phyloP scores from a whole-genome alignment of 2,888 invertebrate species.

The Timema podura region DNA sequence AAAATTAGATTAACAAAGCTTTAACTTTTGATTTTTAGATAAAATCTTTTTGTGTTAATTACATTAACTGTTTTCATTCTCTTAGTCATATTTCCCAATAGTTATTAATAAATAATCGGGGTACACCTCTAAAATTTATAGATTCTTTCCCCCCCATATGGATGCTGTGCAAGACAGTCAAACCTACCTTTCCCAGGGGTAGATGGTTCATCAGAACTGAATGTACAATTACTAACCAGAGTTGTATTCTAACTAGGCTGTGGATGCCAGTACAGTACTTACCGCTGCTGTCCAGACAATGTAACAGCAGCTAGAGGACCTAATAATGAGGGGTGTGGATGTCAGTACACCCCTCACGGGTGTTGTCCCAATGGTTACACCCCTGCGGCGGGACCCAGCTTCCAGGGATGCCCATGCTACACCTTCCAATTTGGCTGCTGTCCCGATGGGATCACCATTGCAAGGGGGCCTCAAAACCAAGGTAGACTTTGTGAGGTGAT shows the following conservation, averaged over 20 bases:
- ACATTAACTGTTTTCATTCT: too few species aligned
- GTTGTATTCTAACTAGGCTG: conserved; percentile 53
- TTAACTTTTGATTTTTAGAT: too few species aligned
- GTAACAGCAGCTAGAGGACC: conserved; percentile 73
- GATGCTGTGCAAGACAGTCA: too few species aligned
- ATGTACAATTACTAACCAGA: too few species aligned
- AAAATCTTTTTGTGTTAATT: too few species aligned
- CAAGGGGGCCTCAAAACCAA: conserved; percentile 67
- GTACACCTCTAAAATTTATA: too few species aligned
- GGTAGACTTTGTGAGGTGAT: neutral
- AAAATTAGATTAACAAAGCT: too few species aligned
- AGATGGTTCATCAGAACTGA: too few species aligned
- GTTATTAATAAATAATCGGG: too few species aligned
- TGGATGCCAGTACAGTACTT: conserved; percentile 69
- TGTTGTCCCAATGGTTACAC: conserved; percentile 82
- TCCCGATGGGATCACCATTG: conserved; percentile 71
- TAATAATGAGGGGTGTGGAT: conserved; percentile 76
- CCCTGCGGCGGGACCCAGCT: conserved; percentile 70
- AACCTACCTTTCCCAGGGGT: too few species aligned
- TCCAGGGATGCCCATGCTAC: conserved; percentile 77
- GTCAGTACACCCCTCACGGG: conserved; percentile 66
- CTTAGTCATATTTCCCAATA: too few species aligned
- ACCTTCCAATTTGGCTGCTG: conserved; percentile 90
- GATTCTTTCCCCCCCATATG: too few species aligned
- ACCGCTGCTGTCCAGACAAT: conserved; percentile 85